Conservation (phyloP, 2,797 vertebrate species). For the Periophthalmus magnuspinnatus region DNA sequence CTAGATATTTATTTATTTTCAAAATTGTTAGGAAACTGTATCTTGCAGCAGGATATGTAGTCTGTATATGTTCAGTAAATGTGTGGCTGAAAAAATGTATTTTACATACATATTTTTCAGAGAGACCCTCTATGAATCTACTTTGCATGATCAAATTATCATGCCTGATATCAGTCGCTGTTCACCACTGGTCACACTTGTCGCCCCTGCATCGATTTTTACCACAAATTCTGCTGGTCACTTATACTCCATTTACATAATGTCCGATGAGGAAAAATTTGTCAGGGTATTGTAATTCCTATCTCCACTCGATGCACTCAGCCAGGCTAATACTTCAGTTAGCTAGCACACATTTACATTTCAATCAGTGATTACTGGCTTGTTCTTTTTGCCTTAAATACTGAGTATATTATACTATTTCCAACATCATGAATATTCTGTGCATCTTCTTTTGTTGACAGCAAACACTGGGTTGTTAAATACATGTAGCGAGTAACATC, state of each 20-base stretch:
- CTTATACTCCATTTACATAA: constrained; percentile 75
- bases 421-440: constrained; percentile 66
- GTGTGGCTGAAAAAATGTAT: neutral
- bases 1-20: neutral
- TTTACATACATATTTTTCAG: constrained; percentile 29
- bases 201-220: constrained; percentile 71
- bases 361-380: constrained; percentile 72
- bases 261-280: constrained; percentile 70
- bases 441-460: constrained; percentile 51
- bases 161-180: constrained; percentile 48
- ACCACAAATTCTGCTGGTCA: constrained; percentile 70
- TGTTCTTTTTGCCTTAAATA: constrained; percentile 63
- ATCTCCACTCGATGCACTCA: constrained; percentile 54
- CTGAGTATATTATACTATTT: constrained; percentile 45
- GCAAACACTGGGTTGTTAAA: constrained; percentile 2
- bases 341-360: constrained; percentile 73
- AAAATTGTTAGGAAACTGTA: neutral
- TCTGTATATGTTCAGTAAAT: neutral
- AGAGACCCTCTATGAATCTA: constrained; percentile 57
- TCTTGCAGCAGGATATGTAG: neutral
- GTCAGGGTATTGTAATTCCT: constrained; percentile 72
- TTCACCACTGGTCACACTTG: constrained; percentile 67
- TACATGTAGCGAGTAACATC: neutral
- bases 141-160: constrained; percentile 69
- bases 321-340: constrained; percentile 61